Conservation (phyloP, 2,888 invertebrate species). For the Apotomis betuletana region DNA sequence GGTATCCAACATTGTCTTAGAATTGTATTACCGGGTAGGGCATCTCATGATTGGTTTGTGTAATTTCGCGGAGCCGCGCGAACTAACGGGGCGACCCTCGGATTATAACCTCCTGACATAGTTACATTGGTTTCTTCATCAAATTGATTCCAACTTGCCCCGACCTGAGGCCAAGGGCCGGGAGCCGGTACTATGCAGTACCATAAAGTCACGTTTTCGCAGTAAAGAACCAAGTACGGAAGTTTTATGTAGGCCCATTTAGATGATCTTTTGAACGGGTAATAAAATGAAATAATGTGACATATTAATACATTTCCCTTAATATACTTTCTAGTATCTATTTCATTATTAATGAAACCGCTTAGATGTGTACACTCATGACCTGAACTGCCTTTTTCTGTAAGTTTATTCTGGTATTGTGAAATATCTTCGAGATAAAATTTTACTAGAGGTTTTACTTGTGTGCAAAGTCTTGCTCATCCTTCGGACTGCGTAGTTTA, state of each 20-base stretch:
- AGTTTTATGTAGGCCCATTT: constrained; percentile 42
- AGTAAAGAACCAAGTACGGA: constrained; percentile 42
- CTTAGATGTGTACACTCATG: not conserved
- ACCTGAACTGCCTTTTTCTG: too few species aligned
- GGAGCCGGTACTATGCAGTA: constrained; percentile 16
- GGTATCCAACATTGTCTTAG: constrained; percentile 34
- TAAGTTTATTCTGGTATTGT: too few species aligned
- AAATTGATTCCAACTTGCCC: constrained; percentile 69
- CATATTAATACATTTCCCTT: constrained; percentile 10
- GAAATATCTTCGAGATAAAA: too few species aligned
- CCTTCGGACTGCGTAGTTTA: too few species aligned
- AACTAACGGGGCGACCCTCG: constrained; percentile 71
- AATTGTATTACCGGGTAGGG: constrained; percentile 37
- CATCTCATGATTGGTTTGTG: constrained; percentile 68
- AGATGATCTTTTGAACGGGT: constrained; percentile 20
- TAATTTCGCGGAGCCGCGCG: constrained; percentile 73
- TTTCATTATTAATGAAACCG: not conserved
- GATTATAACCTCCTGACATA: constrained; percentile 78
- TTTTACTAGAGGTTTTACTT: too few species aligned
- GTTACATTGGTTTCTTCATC: constrained; percentile 64
- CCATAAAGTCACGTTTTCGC: constrained; percentile 49
- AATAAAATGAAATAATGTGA: constrained; percentile 19
- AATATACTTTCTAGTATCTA: not conserved
- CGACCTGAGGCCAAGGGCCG: constrained; percentile 38
- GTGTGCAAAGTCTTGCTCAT: too few species aligned